phyloP scores from a whole-genome alignment of 2,113 vertebrate genomes.

The Bungarus multicinctus region DNA sequence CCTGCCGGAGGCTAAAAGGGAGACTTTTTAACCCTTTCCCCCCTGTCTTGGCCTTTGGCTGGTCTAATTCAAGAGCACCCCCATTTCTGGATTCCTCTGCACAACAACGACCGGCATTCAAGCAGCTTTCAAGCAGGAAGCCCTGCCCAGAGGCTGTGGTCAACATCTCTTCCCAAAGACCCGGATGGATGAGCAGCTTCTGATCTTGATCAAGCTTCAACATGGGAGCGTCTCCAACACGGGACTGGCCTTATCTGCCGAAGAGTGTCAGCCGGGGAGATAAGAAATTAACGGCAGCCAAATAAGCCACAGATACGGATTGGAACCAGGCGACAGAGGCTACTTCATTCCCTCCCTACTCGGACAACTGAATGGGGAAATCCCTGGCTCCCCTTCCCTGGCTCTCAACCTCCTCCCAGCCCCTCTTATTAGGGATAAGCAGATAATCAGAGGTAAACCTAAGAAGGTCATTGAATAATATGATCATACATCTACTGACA shows the following conservation, averaged over 20 bases:
- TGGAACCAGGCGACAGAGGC: background rate
- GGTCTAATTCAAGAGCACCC: background rate
- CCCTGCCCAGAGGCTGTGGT: background rate
- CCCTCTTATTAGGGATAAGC: background rate
- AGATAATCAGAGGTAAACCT: too few relatives aligned
- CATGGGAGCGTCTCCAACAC: background rate
- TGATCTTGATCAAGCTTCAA: background rate
- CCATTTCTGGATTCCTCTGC: background rate
- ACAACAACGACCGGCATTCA: background rate
- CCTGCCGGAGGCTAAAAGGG: background rate
- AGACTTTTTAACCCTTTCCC: background rate
- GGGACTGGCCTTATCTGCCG: background rate
- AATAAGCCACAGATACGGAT: background rate
- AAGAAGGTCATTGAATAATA: too few relatives aligned
- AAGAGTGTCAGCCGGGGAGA: rapidly evolving
- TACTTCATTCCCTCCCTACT: background rate
- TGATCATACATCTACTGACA: too few relatives aligned
- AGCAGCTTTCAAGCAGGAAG: background rate
- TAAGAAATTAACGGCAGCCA: background rate
- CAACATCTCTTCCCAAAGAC: background rate
- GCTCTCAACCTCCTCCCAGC: background rate
- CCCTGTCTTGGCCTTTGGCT: background rate
- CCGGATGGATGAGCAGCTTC: background rate
- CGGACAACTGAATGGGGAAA: background rate
- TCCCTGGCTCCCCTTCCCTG: too few relatives aligned